Evolutionary conservation across 1,140 invertebrate species (phyloP).

Genomic region (Caenorhabditis inopinata): DNA sequence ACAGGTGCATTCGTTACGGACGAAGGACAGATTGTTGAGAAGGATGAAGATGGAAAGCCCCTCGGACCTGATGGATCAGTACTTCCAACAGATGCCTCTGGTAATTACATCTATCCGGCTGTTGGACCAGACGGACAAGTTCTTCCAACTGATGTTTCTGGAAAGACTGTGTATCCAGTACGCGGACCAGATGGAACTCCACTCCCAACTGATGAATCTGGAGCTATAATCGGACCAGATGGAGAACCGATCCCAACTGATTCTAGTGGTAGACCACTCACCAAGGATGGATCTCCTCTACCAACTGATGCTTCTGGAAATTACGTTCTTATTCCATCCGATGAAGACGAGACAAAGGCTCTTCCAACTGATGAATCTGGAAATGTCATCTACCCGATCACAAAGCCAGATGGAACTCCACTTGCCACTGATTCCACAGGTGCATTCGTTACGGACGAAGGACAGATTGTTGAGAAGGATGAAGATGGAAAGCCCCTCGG

Average conservation of each 20-base stretch:
- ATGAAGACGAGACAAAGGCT: background rate
- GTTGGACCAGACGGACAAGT: slow-evolving; percentile 43
- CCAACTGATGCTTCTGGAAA: slow-evolving; percentile 44
- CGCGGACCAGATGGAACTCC: slow-evolving; percentile 45
- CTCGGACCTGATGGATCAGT: slow-evolving; percentile 41
- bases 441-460: slow-evolving; percentile 11
- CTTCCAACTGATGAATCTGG: slow-evolving; percentile 38
- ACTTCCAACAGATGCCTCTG: slow-evolving; percentile 43
- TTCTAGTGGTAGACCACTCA: slow-evolving; percentile 27
- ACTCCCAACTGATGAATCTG: slow-evolving; percentile 44
- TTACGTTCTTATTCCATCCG: slow-evolving; percentile 5
- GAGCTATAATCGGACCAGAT: background rate
- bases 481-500: slow-evolving; percentile 41
- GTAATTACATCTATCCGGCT: slow-evolving; percentile 42
- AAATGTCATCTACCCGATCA: slow-evolving; percentile 20
- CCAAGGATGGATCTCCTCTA: slow-evolving; percentile 33
- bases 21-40: slow-evolving; percentile 26
- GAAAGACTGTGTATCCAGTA: slow-evolving; percentile 38
- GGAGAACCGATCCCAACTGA: slow-evolving; percentile 40
- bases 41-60: slow-evolving; percentile 39
- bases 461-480: slow-evolving; percentile 23
- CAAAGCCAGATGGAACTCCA: slow-evolving; percentile 46
- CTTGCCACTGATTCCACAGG: slow-evolving; percentile 48
- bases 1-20: slow-evolving; percentile 2
- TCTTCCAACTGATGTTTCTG: slow-evolving; percentile 32